These are phyloP conservation scores for Stramonita haemastoma DNA, from an alignment of 2,888 invertebrate species.

Conservation along the genomic window DNA sequence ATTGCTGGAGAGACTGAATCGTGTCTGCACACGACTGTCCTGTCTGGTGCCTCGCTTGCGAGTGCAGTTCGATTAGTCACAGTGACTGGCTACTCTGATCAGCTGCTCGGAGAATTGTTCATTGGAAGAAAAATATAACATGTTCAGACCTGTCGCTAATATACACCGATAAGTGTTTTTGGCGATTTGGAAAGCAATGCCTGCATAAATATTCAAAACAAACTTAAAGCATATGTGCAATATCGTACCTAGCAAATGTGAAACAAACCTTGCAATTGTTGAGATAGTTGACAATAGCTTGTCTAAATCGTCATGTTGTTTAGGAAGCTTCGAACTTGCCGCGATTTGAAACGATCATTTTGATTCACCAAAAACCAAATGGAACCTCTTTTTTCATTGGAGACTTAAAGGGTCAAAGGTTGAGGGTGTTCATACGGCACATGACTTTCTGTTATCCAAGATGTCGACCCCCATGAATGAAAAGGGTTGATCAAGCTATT, in stretches of 20 bases:
- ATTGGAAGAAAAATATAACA: not conserved
- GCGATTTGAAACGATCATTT: constrained; percentile 32
- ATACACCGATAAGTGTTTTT: not conserved
- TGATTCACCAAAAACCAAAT: constrained; percentile 37
- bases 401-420: constrained; percentile 38
- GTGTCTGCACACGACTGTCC: constrained; percentile 21
- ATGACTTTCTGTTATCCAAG: constrained; percentile 46
- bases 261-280: not conserved
- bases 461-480: constrained; percentile 50
- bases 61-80: not conserved
- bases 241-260: constrained; percentile 4
- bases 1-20: not conserved
- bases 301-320: constrained; percentile 25
- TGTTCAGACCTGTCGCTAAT: not conserved
- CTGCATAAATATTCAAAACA: not conserved
- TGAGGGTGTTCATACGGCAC: constrained; percentile 40
- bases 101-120: not conserved
- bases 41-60: not conserved
- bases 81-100: not conserved
- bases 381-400: constrained; percentile 25
- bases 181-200: not conserved
- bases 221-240: not conserved
- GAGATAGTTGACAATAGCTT: not conserved
- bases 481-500: constrained; percentile 24
- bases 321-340: constrained; percentile 47